phyloP scores from a whole-genome alignment of 2,113 vertebrate genomes.

The Chaenogobius annularis region DNA sequence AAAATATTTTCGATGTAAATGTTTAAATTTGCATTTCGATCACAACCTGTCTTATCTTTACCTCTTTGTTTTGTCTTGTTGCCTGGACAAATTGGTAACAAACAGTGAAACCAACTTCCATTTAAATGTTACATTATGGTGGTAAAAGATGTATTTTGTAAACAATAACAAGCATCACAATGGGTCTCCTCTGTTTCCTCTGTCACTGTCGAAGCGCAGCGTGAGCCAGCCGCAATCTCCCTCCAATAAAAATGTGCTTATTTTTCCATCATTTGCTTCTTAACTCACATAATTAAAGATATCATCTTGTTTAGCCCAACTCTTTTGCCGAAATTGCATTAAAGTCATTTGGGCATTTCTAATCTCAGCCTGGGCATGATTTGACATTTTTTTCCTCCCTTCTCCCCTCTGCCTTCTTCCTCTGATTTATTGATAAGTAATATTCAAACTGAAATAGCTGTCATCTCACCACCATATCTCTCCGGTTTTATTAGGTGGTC shows the following conservation, averaged over 20 bases:
- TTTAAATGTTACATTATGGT: background rate
- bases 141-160: conserved; percentile 1
- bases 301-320: conserved; percentile 22
- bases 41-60: background rate
- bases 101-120: conserved; percentile 15
- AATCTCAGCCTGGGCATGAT: conserved; percentile 17
- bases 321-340: conserved; percentile 19
- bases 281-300: conserved; percentile 24
- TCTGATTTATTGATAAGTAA: conserved; percentile 50
- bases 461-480: conserved; percentile 46
- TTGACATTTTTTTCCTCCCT: conserved; percentile 14
- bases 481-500: conserved; percentile 79
- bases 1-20: conserved; percentile 31
- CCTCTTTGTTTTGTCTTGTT: background rate
- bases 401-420: conserved; percentile 14
- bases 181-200: conserved; percentile 17
- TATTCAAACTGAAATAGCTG: conserved; percentile 41
- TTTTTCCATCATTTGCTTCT: conserved; percentile 11
- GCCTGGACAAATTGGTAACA: conserved; percentile 35
- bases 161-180: conserved; percentile 7
- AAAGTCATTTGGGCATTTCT: conserved; percentile 20
- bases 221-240: conserved; percentile 11
- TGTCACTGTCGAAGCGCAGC: conserved; percentile 9
- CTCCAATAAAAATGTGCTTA: conserved; percentile 9
- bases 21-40: conserved; percentile 43